Conservation (phyloP, 2,797 vertebrate genomes). For the Garrulus glandarius region DNA sequence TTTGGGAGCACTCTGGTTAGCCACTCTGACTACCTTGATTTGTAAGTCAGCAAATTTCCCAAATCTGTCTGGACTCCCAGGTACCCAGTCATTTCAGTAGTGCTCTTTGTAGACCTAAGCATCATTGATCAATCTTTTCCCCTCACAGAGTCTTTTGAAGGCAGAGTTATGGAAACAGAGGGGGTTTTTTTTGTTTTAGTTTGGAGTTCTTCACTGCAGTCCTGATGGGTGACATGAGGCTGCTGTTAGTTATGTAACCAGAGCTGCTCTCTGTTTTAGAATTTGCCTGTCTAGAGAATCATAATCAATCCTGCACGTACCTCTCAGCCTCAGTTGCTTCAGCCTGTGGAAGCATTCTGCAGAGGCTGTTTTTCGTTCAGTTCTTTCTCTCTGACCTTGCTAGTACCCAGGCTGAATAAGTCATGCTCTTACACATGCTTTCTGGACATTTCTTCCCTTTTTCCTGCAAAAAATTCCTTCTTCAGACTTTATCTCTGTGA, state of each 20-base stretch:
- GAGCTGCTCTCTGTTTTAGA: not conserved
- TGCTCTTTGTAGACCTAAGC: not conserved
- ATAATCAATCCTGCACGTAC: not conserved
- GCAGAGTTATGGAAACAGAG: not conserved
- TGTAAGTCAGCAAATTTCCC: not conserved
- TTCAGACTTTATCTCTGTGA: not conserved
- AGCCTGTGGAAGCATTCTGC: not conserved
- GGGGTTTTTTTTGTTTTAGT: not conserved
- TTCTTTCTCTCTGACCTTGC: not conserved
- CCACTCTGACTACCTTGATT: not conserved
- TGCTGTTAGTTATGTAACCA: not conserved
- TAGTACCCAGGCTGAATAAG: not conserved
- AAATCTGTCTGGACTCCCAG: not conserved
- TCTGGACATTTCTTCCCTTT: not conserved
- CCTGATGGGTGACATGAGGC: not conserved
- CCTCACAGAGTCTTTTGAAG: not conserved
- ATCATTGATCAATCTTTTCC: not conserved
- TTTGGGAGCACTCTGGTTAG: not conserved
- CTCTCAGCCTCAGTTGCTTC: not conserved
- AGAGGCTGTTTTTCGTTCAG: not conserved
- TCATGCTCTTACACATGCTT: fast-evolving
- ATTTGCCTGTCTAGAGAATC: not conserved
- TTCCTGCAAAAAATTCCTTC: not conserved
- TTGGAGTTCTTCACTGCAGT: not conserved
- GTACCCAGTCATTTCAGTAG: not conserved